These are phyloP conservation scores for Helogale parvula DNA, from an alignment of 2,113 vertebrate genomes.

Conservation along the genomic window DNA sequence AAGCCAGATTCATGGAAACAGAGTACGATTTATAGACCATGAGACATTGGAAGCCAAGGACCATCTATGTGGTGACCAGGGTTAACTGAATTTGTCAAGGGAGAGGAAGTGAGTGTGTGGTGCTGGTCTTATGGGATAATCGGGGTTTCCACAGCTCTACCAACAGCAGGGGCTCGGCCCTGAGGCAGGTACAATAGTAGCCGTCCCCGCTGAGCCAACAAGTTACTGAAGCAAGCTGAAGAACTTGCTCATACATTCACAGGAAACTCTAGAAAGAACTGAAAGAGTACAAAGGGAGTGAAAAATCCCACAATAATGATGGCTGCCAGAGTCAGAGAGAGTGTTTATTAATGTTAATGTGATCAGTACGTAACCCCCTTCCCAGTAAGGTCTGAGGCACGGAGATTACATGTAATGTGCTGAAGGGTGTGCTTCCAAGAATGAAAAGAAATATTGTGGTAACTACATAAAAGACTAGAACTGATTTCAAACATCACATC, in stretches of 20 bases:
- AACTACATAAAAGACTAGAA: not conserved
- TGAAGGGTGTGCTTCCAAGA: not conserved
- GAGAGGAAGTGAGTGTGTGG: not conserved
- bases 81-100: not conserved
- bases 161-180: not conserved
- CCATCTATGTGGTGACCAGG: not conserved
- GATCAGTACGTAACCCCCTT: not conserved
- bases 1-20: not conserved
- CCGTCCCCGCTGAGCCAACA: not conserved
- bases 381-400: not conserved
- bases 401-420: not conserved
- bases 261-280: constrained; percentile 27
- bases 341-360: not conserved
- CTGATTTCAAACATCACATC: not conserved
- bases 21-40: not conserved
- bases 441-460: not conserved
- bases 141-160: accelerated
- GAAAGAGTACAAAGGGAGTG: not conserved
- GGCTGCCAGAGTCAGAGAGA: not conserved
- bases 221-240: not conserved
- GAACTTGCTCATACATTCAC: not conserved
- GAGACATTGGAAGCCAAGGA: not conserved
- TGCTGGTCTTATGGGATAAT: not conserved
- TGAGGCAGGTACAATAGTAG: not conserved
- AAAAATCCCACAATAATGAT: not conserved